A percentile compares a stretch with the other conserved stretches of the same genome.
These are phyloP conservation scores for Cnemophilus loriae DNA, from an alignment of 2,113 vertebrate genomes.

Conservation along the genomic window DNA sequence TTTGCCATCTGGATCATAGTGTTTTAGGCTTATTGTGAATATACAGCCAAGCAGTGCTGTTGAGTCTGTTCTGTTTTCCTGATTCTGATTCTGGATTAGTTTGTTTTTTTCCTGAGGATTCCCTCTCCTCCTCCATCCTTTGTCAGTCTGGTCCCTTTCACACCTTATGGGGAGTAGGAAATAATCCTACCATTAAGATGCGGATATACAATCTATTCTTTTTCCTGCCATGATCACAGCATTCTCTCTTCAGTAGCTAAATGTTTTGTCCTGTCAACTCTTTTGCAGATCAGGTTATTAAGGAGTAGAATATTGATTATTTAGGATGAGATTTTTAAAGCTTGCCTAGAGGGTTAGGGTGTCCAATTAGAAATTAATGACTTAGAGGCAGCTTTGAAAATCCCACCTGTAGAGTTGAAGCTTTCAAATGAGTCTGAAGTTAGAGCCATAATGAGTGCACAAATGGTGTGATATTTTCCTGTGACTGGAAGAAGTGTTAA, in stretches of 20 bases:
- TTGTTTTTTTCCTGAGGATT: not conserved
- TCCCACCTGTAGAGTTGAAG: constrained; percentile 54
- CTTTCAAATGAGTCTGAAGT: constrained; percentile 53
- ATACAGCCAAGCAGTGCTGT: constrained; percentile 19
- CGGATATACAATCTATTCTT: not conserved
- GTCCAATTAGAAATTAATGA: constrained; percentile 63
- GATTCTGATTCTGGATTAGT: constrained; percentile 10
- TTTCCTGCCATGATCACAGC: constrained; percentile 23
- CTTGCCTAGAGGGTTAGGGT: constrained; percentile 14
- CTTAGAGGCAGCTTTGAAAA: constrained; percentile 51
- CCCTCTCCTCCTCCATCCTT: not conserved
- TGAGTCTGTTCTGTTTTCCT: constrained; percentile 51
- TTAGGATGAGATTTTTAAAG: constrained; percentile 43
- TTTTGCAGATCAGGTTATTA: constrained; percentile 56
- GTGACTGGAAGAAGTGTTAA: constrained; percentile 19
- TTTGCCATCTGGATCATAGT: constrained; percentile 50
- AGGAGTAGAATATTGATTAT: constrained; percentile 58
- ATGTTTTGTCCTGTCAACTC: constrained; percentile 50
- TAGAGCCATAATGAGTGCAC: constrained; percentile 31
- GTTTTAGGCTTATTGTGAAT: constrained; percentile 50
- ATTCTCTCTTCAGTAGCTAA: constrained; percentile 38
- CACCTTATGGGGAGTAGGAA: not conserved
- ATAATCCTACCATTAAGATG: not conserved
- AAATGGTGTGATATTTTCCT: constrained; percentile 55
- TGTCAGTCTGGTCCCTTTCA: not conserved